phyloP scores from a whole-genome alignment of 2,113 vertebrate genomes.

The Chlorodrepanis virens region DNA sequence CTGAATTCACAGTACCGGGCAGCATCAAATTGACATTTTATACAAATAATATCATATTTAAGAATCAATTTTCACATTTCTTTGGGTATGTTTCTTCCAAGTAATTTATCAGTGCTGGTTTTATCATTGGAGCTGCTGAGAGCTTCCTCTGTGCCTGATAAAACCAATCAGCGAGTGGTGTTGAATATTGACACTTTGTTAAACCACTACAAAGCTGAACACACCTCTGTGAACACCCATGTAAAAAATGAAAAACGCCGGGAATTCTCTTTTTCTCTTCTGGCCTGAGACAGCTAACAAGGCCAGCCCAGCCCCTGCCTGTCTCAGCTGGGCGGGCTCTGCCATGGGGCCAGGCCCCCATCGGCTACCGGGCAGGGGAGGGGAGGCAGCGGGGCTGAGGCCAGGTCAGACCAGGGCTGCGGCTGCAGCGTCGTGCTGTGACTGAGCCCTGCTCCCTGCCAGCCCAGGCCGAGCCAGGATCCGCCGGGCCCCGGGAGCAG shows the following conservation, averaged over 20 bases:
- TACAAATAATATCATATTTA: not conserved
- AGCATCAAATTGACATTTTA: not conserved
- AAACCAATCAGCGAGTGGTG: not conserved
- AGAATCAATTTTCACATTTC: not conserved
- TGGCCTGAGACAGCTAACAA: not conserved
- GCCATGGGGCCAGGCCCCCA: not conserved
- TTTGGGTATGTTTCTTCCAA: not conserved
- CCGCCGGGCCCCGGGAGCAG: not conserved
- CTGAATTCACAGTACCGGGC: not conserved
- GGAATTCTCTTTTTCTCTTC: not conserved
- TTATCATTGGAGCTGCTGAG: not conserved
- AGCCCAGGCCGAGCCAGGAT: not conserved
- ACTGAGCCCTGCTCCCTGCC: not conserved
- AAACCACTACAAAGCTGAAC: not conserved
- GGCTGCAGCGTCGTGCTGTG: not conserved
- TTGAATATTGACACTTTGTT: not conserved
- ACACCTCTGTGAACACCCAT: not conserved
- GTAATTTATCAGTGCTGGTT: not conserved
- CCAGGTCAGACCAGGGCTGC: not conserved
- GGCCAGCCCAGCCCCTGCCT: not conserved
- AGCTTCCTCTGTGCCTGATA: not conserved
- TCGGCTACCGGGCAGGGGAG: not conserved
- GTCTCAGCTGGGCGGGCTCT: not conserved
- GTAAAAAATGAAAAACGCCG: not conserved
- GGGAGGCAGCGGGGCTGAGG: not conserved